Base-by-base conservation (phyloP, 2,113 vertebrate genomes). In the Chaetura pelagica region DNA sequence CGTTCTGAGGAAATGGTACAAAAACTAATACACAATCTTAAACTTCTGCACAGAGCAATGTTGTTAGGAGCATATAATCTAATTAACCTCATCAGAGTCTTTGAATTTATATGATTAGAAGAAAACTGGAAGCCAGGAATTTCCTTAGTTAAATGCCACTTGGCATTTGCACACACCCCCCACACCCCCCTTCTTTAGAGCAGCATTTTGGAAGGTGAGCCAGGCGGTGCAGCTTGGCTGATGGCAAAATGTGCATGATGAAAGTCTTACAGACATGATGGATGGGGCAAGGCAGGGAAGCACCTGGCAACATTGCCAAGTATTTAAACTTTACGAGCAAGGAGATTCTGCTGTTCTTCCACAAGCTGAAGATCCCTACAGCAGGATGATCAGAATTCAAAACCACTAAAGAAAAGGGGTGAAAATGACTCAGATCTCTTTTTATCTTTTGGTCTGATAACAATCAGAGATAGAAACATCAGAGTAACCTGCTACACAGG, bases 1-100 rank as follows among this genome's bases (percentile, higher is more conserved):
- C 24, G 58, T 90, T 81, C 62, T 40, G 62, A 74, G 90, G 23
- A 97, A 92, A 96, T 66, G 49, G 40, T 89, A 91, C 30, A 78
- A 96, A 92, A 89, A n/a, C 23, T 77, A 80, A 58, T 87, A 87
- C 66, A 75, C 55, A 57, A 21, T 42, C 58, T 75, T 87, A 34
- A 85, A 89, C 54, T 93, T 96, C 21, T 82, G 77, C 40, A 34
- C 52, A 26, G 88, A 96, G 38, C 77, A 73, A 23, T 74, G 61
- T 20, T 86, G 86, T 67, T 78, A 80, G 82, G 30, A 91, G 9
- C 55, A 92, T 44, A 22, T 48, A 72, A 67, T 55, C 62, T 64
- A 72, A 72, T 4, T 48, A 79, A 89, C 84, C 77, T 81, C 63
- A 51, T 93, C 27, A 32, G 16, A 76, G 40, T 17, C 32, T 69